phyloP scores from a whole-genome alignment of 2,797 vertebrate genomes.

The Spinus pinus region DNA sequence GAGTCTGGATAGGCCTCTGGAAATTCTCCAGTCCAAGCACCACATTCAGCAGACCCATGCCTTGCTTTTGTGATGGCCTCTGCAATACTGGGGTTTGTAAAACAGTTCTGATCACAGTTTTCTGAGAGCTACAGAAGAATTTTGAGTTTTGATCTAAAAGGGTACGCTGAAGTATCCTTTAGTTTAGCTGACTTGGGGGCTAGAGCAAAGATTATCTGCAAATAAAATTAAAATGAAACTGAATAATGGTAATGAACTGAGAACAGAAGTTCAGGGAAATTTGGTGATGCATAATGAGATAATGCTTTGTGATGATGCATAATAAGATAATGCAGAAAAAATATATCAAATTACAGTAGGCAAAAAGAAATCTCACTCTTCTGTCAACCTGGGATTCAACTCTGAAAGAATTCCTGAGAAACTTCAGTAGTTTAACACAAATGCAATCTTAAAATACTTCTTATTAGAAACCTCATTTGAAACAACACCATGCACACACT shows the following conservation, averaged over 20 bases:
- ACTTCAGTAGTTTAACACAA: slow-evolving; percentile 23
- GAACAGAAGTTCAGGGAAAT: slow-evolving; percentile 43
- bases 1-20: neutral
- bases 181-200: neutral
- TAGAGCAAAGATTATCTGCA: neutral
- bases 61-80: neutral
- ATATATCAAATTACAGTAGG: neutral
- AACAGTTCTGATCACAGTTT: neutral
- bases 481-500: neutral
- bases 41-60: neutral
- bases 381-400: slow-evolving; percentile 28
- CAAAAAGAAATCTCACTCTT: slow-evolving; percentile 31
- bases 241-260: neutral
- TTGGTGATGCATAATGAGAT: neutral
- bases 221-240: slow-evolving; percentile 30
- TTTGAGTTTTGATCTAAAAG: neutral
- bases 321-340: slow-evolving; percentile 22
- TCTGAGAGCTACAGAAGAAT: neutral
- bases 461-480: slow-evolving; percentile 34
- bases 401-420: slow-evolving; percentile 5
- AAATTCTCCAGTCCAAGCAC: neutral
- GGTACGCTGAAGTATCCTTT: neutral
- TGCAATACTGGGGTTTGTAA: neutral
- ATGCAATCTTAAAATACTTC: slow-evolving; percentile 57
- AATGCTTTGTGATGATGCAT: neutral